Evolutionary conservation across 2,888 invertebrate species (phyloP), one percentile per base, ranked within the genome.

Genomic region (Stenichneumon culpator): DNA sequence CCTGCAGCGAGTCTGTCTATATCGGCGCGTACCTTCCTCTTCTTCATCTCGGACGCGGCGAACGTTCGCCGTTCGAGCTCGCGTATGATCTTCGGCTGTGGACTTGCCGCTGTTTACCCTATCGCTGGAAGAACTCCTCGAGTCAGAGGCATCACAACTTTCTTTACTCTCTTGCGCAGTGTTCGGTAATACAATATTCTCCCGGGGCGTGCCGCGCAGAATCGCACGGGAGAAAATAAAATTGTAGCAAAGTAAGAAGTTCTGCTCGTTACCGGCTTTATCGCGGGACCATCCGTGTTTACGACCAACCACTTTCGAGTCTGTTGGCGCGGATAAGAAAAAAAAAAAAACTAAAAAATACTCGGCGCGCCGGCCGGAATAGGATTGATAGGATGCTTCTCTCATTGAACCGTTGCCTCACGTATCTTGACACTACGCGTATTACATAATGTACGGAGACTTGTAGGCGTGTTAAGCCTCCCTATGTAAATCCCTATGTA

Each of bases 161-260:
- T 44, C 57, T n/a, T n/a, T 16, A 14, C 19, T 50, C 52, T n/a
- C 74, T 14, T 22, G 54, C 22, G 52, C 74, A 11, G 60, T 74
- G 68, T 63, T 39, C 52, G 44, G 67, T 72, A 69, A 83, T 73
- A 74, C 79, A 74, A 73, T 39, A 74, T 83, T 73, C 79, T 69
- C 28, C 72, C 22, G 68, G 70, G 54, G 52, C 47, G 72, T 68
- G 36, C 11, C 6, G 14, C 28, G 7, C 25, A 11, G 25, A 52
- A 16, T 50, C 22, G 22, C 32, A 9, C 39, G 22, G 16, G 16
- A 16, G 36, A 25, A 14, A 44, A 36, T 36, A n/a, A 22, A 67
- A 22, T 22, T 5, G n/a, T 19, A 79, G 73, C n/a, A 44, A 36
- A 60, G 50, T 14, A 57, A 60, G 39, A 28, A 69, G 70, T 69